A percentile compares a stretch with the other conserved stretches of the same genome.
phyloP scores from a whole-genome alignment of 2,888 invertebrate species.

The Hyles lineata region DNA sequence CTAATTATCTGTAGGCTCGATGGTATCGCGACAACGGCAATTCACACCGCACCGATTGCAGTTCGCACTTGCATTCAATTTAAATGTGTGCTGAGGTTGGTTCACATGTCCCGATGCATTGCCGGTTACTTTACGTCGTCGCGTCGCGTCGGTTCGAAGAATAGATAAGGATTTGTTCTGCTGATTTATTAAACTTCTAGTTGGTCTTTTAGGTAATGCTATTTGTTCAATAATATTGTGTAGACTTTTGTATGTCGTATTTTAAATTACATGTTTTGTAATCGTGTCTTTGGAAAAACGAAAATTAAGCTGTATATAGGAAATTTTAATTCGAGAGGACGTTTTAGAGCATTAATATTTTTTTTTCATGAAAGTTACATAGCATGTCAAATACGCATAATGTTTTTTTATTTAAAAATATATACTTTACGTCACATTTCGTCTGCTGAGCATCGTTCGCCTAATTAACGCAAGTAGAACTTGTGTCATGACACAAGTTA shows the following conservation, averaged over 20 bases:
- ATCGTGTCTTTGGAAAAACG: too few relatives aligned
- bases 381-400: too few relatives aligned
- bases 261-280: neutral
- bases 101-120: constrained; percentile 15
- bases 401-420: too few relatives aligned
- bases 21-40: constrained; percentile 48
- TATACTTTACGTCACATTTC: too few relatives aligned
- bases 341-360: too few relatives aligned
- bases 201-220: neutral
- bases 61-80: constrained; percentile 51
- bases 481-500: neutral
- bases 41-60: constrained; percentile 45
- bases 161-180: neutral
- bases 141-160: neutral
- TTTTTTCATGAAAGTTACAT: too few relatives aligned
- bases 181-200: neutral
- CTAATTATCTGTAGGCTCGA: constrained; percentile 50
- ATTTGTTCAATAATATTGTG: neutral
- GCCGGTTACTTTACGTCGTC: neutral
- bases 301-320: too few relatives aligned
- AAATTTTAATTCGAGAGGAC: too few relatives aligned
- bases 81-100: constrained; percentile 31
- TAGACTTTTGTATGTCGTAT: neutral
- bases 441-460: too few relatives aligned
- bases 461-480: too few relatives aligned